Conservation (phyloP, 2,888 invertebrate genomes). For the Pheosia tremula region DNA sequence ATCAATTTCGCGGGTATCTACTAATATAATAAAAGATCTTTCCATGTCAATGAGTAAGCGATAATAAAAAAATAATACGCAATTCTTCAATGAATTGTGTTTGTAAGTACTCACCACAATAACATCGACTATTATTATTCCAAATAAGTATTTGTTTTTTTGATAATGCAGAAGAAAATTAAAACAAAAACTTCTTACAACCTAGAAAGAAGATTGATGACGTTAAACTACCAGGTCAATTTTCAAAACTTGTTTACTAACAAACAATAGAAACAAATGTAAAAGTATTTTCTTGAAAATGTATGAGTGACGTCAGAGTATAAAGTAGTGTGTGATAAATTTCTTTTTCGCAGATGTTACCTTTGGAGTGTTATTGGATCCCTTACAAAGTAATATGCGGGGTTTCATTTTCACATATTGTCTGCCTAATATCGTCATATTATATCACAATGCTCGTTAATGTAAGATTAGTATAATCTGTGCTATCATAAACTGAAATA, state of each 20-base stretch:
- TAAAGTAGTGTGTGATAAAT: conserved; percentile 56
- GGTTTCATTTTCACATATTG: conserved; percentile 72
- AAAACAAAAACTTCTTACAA: no score
- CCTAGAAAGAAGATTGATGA: no score
- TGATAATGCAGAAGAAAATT: no score
- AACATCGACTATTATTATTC: no score
- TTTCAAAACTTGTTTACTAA: no score
- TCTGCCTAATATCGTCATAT: conserved; percentile 48
- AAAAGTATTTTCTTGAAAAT: background rate
- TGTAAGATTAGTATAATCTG: background rate
- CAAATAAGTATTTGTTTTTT: no score
- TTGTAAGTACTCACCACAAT: no score
- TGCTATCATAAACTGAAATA: background rate
- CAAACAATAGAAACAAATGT: no score
- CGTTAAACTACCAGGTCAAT: no score
- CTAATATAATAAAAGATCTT: conserved; percentile 11
- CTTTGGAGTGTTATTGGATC: conserved; percentile 69
- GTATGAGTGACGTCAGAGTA: conserved; percentile 7
- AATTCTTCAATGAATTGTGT: no score
- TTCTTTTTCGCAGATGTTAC: conserved; percentile 72
- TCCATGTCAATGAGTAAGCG: no score
- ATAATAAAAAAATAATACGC: no score
- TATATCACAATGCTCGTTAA: background rate
- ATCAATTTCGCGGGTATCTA: conserved; percentile 8
- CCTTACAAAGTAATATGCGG: conserved; percentile 71